Evolutionary conservation across 2,113 vertebrate species (phyloP).

Genomic region (Capra hircus): DNA sequence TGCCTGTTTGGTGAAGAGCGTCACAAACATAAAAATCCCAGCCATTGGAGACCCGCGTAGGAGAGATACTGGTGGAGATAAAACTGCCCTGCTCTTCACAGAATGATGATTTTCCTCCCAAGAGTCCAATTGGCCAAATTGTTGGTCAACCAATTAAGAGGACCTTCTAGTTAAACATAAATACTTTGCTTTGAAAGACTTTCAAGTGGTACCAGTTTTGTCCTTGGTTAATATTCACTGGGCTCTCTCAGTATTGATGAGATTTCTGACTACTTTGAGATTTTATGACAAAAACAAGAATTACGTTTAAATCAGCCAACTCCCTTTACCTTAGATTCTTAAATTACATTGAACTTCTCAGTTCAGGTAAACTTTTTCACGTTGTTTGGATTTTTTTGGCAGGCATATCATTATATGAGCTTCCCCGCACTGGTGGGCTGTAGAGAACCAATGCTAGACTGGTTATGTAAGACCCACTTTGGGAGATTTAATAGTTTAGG

Average conservation of each 20-base stretch:
- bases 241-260: neutral
- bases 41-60: neutral
- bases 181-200: constrained; percentile 11
- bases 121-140: neutral
- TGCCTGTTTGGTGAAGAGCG: neutral
- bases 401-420: neutral
- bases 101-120: neutral
- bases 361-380: neutral
- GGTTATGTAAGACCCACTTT: neutral
- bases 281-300: neutral
- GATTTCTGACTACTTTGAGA: neutral
- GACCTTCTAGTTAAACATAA: neutral
- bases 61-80: neutral
- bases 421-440: neutral
- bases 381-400: neutral
- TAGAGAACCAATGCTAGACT: neutral
- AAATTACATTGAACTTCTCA: neutral
- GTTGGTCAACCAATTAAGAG: neutral
- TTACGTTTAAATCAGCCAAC: neutral
- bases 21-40: neutral
- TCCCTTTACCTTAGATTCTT: neutral
- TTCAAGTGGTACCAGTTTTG: neutral
- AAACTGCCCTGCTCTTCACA: neutral
- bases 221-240: neutral
- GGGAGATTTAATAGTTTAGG: neutral